Conservation (phyloP, 53 echinoderm and acorn worm genomes). For the Apostichopus leukothele region DNA sequence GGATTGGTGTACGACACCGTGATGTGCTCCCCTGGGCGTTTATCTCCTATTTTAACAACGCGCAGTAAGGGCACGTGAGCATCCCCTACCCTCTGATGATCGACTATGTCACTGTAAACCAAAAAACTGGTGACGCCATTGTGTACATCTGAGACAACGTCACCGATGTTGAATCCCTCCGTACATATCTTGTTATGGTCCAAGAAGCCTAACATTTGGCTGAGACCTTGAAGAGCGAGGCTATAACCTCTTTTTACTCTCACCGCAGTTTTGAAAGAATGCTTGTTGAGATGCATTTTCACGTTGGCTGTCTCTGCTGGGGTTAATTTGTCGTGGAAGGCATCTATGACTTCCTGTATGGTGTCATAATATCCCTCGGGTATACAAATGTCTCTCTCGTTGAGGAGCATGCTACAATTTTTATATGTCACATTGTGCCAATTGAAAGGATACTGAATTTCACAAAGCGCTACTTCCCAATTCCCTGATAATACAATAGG, state of each 20-base stretch:
- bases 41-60: conserved; percentile 38
- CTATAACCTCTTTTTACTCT: neutral
- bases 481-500: conserved; percentile 49
- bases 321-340: conserved; percentile 14
- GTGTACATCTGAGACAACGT: conserved; percentile 52
- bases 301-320: neutral
- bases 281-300: neutral
- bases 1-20: conserved; percentile 50
- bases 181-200: neutral
- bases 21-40: conserved; percentile 38
- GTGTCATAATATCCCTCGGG: conserved; percentile 13
- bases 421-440: conserved; percentile 50
- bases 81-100: conserved; percentile 62
- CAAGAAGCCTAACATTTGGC: conserved; percentile 18
- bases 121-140: conserved; percentile 57
- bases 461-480: conserved; percentile 58
- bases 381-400: conserved; percentile 12
- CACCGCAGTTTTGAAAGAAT: conserved; percentile 10
- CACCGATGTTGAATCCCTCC: neutral
- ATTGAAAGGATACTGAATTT: conserved; percentile 51
- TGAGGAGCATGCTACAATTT: conserved; percentile 31
- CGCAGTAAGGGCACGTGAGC: conserved; percentile 56
- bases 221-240: neutral
- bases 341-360: conserved; percentile 19
- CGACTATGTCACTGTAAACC: conserved; percentile 63